A percentile compares a stretch with the other conserved stretches of the same genome.
Conservation (phyloP, 2,888 invertebrate genomes). For the Mystacides longicornis region DNA sequence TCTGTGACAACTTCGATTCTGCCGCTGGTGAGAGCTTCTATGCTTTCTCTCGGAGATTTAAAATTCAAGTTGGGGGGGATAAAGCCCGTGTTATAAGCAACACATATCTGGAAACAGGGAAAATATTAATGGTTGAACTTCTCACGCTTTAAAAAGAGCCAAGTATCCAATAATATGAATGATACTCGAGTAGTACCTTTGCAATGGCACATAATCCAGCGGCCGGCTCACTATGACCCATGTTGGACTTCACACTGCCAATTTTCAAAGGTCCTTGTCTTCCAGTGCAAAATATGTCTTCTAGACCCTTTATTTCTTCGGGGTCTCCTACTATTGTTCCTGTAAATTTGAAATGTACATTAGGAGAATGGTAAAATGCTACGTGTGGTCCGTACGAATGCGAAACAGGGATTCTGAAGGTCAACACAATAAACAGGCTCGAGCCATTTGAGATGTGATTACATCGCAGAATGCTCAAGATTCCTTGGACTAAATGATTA, state of each 20-base stretch:
- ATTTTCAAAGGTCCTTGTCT: conserved; percentile 71
- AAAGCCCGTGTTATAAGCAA: conserved; percentile 71
- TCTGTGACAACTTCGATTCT: conserved; percentile 67
- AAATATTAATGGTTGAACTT: no score
- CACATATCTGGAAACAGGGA: conserved; percentile 47
- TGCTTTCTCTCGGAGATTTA: conserved; percentile 51
- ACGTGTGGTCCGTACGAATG: no score
- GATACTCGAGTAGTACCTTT: no score
- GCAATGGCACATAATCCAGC: conserved; percentile 76
- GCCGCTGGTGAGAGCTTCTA: conserved; percentile 54
- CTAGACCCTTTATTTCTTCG: conserved; percentile 80
- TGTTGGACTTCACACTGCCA: conserved; percentile 89
- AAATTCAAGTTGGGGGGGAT: conserved; percentile 86
- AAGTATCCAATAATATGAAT: no score
- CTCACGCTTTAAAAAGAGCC: no score
- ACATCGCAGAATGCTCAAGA: no score
- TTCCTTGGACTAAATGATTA: no score
- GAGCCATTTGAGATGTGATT: no score
- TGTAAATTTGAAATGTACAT: no score
- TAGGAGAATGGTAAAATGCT: no score
- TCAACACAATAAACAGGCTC: no score
- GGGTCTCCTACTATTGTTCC: conserved; percentile 83
- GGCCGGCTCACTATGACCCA: conserved; percentile 87
- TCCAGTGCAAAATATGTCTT: conserved; percentile 67
- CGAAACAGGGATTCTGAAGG: no score